Conservation (phyloP, 2,888 invertebrate species). For the Lasioglossum pauxillum region DNA sequence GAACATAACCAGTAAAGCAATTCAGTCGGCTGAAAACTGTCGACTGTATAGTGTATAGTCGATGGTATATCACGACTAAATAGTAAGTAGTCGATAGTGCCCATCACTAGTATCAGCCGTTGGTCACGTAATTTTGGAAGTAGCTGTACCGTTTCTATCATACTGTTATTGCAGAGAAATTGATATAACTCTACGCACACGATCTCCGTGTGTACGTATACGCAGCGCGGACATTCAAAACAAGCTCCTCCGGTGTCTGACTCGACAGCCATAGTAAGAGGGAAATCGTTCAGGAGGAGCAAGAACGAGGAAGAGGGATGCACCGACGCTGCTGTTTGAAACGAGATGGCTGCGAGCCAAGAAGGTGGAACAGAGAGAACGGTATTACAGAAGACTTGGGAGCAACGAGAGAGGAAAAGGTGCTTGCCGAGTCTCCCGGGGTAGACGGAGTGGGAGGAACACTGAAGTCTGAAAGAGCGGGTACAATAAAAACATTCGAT, state of each 20-base stretch:
- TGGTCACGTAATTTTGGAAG: conserved; percentile 54
- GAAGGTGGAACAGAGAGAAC: conserved; percentile 43
- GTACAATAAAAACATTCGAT: conserved; percentile 50
- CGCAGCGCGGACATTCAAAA: conserved; percentile 8
- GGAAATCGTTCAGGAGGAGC: conserved; percentile 28
- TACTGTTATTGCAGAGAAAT: conserved; percentile 73
- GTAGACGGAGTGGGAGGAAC: conserved; percentile 43
- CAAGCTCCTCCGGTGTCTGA: conserved; percentile 53
- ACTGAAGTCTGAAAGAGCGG: conserved; percentile 48
- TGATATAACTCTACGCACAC: conserved; percentile 71
- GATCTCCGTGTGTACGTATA: conserved; percentile 32
- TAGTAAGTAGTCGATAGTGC: too few species aligned
- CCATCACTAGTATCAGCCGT: too few species aligned
- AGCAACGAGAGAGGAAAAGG: conserved; percentile 1
- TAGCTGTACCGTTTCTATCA: conserved; percentile 69
- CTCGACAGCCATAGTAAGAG: conserved; percentile 44
- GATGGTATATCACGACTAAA: too few species aligned
- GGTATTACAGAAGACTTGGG: background rate
- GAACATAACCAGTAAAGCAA: too few species aligned
- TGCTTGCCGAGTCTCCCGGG: background rate
- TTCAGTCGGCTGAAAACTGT: too few species aligned
- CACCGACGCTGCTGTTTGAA: background rate
- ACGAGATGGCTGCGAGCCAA: conserved; percentile 17
- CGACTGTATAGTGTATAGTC: too few species aligned
- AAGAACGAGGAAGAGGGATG: conserved; percentile 14